Evolutionary conservation across 2,888 invertebrate species (phyloP).

Genomic region (Lysandra coridon): DNA sequence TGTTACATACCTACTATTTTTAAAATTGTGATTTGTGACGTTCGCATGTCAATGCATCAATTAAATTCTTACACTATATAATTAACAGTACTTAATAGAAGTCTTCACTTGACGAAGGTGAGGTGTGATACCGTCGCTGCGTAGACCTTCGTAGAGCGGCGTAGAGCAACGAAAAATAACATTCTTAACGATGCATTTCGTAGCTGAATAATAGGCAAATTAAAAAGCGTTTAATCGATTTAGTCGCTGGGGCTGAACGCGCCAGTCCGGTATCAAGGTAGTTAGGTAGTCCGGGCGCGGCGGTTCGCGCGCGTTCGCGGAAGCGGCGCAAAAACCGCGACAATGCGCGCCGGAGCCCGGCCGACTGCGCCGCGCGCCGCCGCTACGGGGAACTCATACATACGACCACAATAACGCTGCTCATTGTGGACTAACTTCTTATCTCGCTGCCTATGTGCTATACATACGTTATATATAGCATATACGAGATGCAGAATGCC

Average conservation of each 20-base stretch:
- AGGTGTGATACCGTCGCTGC: not conserved
- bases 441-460: not conserved
- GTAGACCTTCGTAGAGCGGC: not conserved
- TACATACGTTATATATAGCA: too few relatives aligned
- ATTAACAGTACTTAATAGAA: too few relatives aligned
- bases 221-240: not conserved
- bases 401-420: not conserved
- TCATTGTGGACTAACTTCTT: not conserved
- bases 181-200: too few relatives aligned
- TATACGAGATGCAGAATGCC: too few relatives aligned
- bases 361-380: slow-evolving; percentile 23
- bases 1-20: too few relatives aligned
- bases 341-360: slow-evolving; percentile 26
- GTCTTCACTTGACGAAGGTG: too few relatives aligned
- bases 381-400: slow-evolving; percentile 29
- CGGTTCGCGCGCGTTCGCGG: not conserved
- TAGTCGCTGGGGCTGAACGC: not conserved
- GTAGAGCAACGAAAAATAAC: not conserved
- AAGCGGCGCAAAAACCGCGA: slow-evolving; percentile 4
- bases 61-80: too few relatives aligned
- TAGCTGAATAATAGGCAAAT: not conserved
- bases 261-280: not conserved
- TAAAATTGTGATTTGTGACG: too few relatives aligned
- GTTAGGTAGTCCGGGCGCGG: not conserved
- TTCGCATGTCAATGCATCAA: too few relatives aligned